Base-by-base conservation (phyloP, 2,888 invertebrate species). In the Microctonus brassicae region DNA sequence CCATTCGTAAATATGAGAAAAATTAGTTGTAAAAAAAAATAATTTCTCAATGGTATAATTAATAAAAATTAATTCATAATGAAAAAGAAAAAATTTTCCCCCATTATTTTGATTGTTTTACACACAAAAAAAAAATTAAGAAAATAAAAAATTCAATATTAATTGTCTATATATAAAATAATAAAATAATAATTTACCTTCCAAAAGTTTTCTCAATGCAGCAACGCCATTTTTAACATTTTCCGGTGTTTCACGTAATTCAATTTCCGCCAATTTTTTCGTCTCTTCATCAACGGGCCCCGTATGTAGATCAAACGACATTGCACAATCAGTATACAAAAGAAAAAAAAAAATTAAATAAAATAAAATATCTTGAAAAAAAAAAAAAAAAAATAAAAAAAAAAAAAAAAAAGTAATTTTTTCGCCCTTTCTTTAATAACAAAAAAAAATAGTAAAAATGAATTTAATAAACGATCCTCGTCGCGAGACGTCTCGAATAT, bases 161-260 rank as follows among this genome's bases (percentile, higher is more conserved):
- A 39, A 55, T 17, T 34, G 13, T 29, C 42, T 13, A 60, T 47
- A 26, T n/a, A 26, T 34, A 60, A 47, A 55, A 29, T 33, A 20
- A 60, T 9, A 10, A 52, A 63, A 47, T 9, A 0, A 24, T 26
- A 11, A 76, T 82, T 82, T 69, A 89, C 89, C 87, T 81, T 87
- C 85, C 5, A 89, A 78, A 20, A 86, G 75, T 57, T 87, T 81
- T 42, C 81, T 85, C 1, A 89, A 83, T 11, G 80, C 78, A 6
- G 74, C 80, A 22, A 89, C 70, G 1, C 87, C 86, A 17, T 87
- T 81, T 71, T 85, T 84, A 0, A 84, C 79, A 13, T 84, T 82
- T 47, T 89, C 88, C 11, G 88, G 88, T 0, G 86, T 89, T 75
- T 89, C 89, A 36, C 89, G 76, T 0, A 89, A 81, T 70, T 89